A percentile compares a stretch with the other conserved stretches of the same genome.
Conservation (phyloP, 2,888 invertebrate species). For the Megamerina dolium region DNA sequence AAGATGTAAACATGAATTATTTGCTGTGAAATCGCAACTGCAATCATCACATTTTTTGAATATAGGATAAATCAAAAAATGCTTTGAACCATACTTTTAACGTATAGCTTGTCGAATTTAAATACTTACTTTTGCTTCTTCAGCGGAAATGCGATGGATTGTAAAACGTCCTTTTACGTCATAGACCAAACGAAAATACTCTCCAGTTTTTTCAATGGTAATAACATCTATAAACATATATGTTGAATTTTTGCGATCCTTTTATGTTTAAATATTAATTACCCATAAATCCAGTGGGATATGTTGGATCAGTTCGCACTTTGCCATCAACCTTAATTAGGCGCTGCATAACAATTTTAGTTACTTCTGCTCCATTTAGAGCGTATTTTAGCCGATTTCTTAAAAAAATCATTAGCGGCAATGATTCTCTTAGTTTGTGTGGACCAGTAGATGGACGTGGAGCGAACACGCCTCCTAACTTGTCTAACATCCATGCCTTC, state of each 20-base stretch:
- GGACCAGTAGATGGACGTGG: constrained; percentile 97
- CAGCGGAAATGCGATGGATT: constrained; percentile 92
- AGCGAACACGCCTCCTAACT: constrained; percentile 95
- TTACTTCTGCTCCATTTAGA: constrained; percentile 91
- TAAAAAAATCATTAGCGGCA: constrained; percentile 93
- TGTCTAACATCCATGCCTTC: constrained; percentile 99
- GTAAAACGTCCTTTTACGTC: constrained; percentile 98
- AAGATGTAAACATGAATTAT: background rate
- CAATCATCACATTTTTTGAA: background rate
- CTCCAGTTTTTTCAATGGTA: constrained; percentile 95
- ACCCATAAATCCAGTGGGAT: constrained; percentile 99
- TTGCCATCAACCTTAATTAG: constrained; percentile 97
- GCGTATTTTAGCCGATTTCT: constrained; percentile 98
- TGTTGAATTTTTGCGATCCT: background rate
- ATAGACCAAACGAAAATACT: constrained; percentile 95
- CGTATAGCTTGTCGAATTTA: too few species aligned
- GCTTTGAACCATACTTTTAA: too few species aligned
- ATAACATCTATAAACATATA: constrained; percentile 78
- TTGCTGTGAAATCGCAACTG: background rate
- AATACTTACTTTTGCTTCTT: constrained; percentile 84
- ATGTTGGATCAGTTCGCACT: constrained; percentile 95
- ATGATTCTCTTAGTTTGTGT: constrained; percentile 94
- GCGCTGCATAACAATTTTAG: constrained; percentile 96
- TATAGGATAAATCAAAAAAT: too few species aligned
- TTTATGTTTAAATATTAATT: constrained; percentile 27